Evolutionary conservation across 1,140 invertebrate species (phyloP).

Genomic region (Tribolium castaneum): DNA sequence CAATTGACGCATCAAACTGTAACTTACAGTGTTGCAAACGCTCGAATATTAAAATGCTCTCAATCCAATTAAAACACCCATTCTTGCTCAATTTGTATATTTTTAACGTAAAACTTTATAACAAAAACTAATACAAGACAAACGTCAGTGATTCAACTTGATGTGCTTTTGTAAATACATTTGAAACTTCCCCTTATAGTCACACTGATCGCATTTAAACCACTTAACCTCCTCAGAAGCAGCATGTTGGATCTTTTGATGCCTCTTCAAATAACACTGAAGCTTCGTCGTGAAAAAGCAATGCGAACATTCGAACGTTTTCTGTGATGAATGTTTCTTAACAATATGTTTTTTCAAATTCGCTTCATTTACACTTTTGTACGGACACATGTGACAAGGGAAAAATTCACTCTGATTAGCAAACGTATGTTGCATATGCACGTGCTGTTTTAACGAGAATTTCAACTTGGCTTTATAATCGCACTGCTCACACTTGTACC

Average conservation of each 20-base stretch:
- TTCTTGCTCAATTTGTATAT: too few species aligned
- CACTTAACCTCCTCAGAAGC: not conserved
- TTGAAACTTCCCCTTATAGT: not conserved
- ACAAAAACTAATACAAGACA: too few species aligned
- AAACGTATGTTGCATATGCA: not conserved
- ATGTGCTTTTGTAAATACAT: not conserved
- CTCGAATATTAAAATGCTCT: too few species aligned
- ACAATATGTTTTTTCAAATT: not conserved
- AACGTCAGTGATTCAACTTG: not conserved
- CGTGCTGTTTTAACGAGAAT: not conserved
- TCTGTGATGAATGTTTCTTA: not conserved
- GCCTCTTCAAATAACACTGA: not conserved
- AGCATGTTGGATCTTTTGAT: not conserved
- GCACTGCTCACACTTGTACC: not conserved
- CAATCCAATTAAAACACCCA: too few species aligned
- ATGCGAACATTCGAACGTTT: not conserved
- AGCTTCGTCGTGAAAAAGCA: not conserved
- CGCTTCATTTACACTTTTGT: not conserved
- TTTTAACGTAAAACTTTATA: too few species aligned
- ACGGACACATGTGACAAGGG: not conserved
- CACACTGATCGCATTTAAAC: not conserved
- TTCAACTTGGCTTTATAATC: not conserved
- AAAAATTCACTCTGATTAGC: not conserved
- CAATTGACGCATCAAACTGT: too few species aligned
- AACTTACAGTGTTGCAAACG: too few species aligned